Base-by-base conservation (phyloP, 2,113 vertebrate genomes). In the Antechinus flavipes region DNA sequence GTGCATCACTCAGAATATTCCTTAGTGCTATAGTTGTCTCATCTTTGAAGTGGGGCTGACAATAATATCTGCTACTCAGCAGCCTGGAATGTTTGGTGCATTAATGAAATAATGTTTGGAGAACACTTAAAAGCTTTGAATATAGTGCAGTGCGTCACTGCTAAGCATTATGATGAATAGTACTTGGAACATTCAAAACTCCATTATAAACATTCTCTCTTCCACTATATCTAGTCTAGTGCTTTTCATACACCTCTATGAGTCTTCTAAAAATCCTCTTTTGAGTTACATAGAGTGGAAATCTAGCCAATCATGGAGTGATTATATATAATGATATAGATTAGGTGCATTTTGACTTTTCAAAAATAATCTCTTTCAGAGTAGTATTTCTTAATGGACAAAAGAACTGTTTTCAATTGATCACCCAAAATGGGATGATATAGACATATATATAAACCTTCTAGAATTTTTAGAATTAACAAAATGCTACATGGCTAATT, bases 261-360 rank as follows among this genome's bases (percentile, higher is more conserved):
- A 35, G 8, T 30, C 42, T 92, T 94, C 50, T 54, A 58, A 19
- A 93, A 52, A 76, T 89, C 26, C 8, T 94, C 11, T 92, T 91
- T 47, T 42, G 58, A 90, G 52, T 27, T 46, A 46, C 47, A 30
- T 24, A 91, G 12, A 50, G 94, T 90, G 35, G 89, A 93, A 95
- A 91, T 91, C 90, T 91, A 22, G 24, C 23, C 91, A 35, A 91
- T 61, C 26, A n/a, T 89, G 46, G 53, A 3, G 46, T 54, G 50
- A 23, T 93, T 23, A 3, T 14, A 94, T 58, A 76, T 42, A 93
- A 47, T 47, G 14, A 19, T 46, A 23, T 89, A 16, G 14, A 92
- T 58, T 0, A 0, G 47, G 94, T 94, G 11, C 9, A 52, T 95
- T 96, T 95, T 96, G 68, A 94, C 54, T 97, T 97, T 91, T 95